These are phyloP conservation scores for Notamacropus eugenii DNA, from an alignment of 2,797 vertebrate species.

Conservation along the genomic window DNA sequence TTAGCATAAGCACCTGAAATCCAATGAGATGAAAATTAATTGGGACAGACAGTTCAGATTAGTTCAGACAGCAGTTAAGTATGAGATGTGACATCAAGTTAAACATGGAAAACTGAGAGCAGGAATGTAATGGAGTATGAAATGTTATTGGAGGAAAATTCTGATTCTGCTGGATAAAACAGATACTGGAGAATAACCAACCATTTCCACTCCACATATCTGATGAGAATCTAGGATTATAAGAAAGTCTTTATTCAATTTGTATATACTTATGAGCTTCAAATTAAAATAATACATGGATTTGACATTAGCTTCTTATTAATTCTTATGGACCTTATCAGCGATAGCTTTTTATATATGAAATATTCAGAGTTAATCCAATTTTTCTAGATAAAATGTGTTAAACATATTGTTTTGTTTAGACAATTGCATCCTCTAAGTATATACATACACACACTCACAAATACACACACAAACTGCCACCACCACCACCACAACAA, in stretches of 20 bases:
- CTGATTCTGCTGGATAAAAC: not conserved
- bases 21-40: not conserved
- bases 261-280: not conserved
- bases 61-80: not conserved
- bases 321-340: not conserved
- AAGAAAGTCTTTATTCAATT: not conserved
- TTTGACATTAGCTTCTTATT: not conserved
- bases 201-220: not conserved
- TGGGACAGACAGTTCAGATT: not conserved
- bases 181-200: not conserved
- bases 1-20: not conserved
- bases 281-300: not conserved
- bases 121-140: not conserved
- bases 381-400: slow-evolving; percentile 31
- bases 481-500: not conserved
- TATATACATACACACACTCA: no score
- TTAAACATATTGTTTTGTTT: slow-evolving; percentile 29
- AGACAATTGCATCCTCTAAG: not conserved
- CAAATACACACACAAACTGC: not conserved
- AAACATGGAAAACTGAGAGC: not conserved
- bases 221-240: not conserved
- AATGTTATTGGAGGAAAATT: not conserved
- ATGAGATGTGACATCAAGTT: not conserved
- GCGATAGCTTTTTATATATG: slow-evolving; percentile 11
- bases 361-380: slow-evolving; percentile 12